Percentiles rank a stretch among this genome's conserved stretches.
These are phyloP conservation scores for Drosophila histrio DNA, from an alignment of 2,888 invertebrate genomes.

Conservation along the genomic window DNA sequence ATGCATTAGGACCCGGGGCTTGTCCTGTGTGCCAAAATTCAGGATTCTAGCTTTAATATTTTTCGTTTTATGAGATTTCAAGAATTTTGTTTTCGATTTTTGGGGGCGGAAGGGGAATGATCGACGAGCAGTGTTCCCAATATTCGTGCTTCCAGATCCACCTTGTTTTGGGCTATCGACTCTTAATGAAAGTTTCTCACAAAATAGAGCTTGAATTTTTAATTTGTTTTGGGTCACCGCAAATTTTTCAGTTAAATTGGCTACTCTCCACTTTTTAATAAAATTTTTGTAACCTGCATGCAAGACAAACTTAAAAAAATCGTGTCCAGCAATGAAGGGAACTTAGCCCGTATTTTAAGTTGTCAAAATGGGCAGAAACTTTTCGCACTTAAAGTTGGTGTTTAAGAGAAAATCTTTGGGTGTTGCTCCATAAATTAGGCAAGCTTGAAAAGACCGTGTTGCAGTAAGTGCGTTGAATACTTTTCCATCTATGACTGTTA, in stretches of 20 bases:
- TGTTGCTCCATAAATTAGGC: not conserved
- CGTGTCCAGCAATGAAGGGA: conserved; percentile 8
- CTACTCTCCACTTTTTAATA: not conserved
- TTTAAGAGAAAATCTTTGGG: not conserved
- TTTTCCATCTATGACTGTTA: no score
- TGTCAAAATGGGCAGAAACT: not conserved
- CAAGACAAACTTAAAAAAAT: not conserved
- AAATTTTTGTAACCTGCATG: not conserved
- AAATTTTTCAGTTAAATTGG: not conserved
- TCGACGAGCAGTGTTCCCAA: conserved; percentile 16
- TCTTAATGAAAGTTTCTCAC: not conserved
- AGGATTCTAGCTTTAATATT: no score
- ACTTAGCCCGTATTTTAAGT: conserved; percentile 3
- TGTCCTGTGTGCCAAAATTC: no score
- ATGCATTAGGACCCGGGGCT: no score
- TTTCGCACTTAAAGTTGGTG: not conserved
- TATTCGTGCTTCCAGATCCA: conserved; percentile 11
- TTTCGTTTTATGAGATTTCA: no score
- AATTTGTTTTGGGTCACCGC: not conserved
- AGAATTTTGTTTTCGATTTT: no score
- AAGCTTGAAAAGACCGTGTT: not conserved
- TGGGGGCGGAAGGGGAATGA: no score
- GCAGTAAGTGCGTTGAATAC: no score
- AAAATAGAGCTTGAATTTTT: not conserved
- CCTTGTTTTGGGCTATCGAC: conserved; percentile 15